phyloP scores from a whole-genome alignment of 2,797 vertebrate species.

The Coranthus polyacanthus region DNA sequence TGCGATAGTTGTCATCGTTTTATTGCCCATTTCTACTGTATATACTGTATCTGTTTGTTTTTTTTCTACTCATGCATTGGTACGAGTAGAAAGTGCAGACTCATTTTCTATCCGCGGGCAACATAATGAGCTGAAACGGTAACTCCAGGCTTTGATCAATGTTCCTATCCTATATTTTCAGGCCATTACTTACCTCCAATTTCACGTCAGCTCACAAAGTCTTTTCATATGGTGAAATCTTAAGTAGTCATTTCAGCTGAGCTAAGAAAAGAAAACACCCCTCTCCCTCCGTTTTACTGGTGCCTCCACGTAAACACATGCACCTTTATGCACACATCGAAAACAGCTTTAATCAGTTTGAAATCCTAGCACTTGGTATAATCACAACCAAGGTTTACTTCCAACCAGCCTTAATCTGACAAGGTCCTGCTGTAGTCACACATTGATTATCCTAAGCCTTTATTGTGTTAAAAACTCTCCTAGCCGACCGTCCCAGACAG shows the following conservation, averaged over 20 bases:
- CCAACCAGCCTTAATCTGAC: slow-evolving; percentile 79
- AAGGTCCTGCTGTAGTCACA: slow-evolving; percentile 75
- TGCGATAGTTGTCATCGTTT: not conserved
- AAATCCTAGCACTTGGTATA: slow-evolving; percentile 71
- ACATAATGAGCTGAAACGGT: slow-evolving; percentile 30
- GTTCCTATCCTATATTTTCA: slow-evolving; percentile 46
- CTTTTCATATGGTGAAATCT: slow-evolving; percentile 54
- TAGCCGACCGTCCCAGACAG: slow-evolving; percentile 71
- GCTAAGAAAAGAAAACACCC: slow-evolving; percentile 46
- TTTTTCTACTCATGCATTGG: slow-evolving; percentile 21
- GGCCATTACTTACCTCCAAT: slow-evolving; percentile 59
- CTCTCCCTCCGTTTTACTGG: slow-evolving; percentile 2
- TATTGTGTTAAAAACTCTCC: slow-evolving; percentile 79
- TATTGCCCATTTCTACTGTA: not conserved
- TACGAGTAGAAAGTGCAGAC: slow-evolving; percentile 8
- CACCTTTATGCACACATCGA: slow-evolving; percentile 18
- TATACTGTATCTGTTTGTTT: not conserved
- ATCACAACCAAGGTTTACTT: slow-evolving; percentile 78
- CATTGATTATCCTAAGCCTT: slow-evolving; percentile 80
- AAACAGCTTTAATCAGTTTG: slow-evolving; percentile 73
- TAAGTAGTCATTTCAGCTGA: slow-evolving; percentile 53
- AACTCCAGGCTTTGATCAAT: slow-evolving; percentile 51
- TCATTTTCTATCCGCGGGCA: slow-evolving; percentile 33
- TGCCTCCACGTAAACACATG: slow-evolving; percentile 16
- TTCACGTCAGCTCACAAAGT: slow-evolving; percentile 60